Percentiles rank a stretch among this genome's conserved stretches.
These are phyloP conservation scores for Panonychus citri DNA, from an alignment of 1,140 invertebrate genomes.

Conservation along the genomic window DNA sequence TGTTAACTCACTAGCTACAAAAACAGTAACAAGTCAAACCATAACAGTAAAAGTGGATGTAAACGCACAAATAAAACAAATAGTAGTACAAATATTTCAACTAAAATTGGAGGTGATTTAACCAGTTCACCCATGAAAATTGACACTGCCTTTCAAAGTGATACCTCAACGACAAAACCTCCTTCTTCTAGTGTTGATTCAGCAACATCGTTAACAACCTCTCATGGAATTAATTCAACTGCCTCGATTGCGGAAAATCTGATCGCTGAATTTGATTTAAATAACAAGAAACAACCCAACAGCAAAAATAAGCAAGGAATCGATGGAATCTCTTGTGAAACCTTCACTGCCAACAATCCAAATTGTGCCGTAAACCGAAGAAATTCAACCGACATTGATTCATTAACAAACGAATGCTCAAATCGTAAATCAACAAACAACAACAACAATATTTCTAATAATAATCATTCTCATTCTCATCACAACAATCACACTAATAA, in stretches of 20 bases:
- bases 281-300: background rate
- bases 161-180: background rate
- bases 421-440: too few species aligned
- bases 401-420: background rate
- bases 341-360: background rate
- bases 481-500: too few species aligned
- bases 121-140: too few species aligned
- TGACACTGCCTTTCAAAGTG: background rate
- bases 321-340: background rate
- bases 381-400: too few species aligned
- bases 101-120: too few species aligned
- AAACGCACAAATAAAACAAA: too few species aligned
- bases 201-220: background rate
- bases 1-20: background rate
- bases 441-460: too few species aligned
- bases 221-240: background rate
- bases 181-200: background rate
- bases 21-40: too few species aligned
- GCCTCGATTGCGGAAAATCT: slow-evolving; percentile 2
- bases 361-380: background rate
- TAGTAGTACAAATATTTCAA: too few species aligned
- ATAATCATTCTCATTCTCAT: background rate
- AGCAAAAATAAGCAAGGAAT: background rate
- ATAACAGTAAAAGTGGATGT: too few species aligned
- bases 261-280: slow-evolving; percentile 3